Conservation (phyloP, 2,888 invertebrate genomes). For the Therioaphis trifolii region DNA sequence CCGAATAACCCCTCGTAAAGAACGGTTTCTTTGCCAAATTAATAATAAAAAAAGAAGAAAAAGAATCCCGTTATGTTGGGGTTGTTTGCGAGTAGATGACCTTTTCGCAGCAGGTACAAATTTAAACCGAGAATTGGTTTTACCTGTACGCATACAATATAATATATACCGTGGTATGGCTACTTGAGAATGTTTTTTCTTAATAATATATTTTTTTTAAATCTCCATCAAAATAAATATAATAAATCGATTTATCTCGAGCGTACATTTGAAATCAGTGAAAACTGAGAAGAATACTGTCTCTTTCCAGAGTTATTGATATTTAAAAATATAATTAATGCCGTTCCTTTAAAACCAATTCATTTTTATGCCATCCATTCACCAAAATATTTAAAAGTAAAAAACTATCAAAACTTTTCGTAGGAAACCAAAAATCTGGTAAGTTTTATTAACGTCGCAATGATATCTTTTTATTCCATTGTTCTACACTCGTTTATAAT, state of each 20-base stretch:
- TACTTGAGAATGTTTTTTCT: neutral
- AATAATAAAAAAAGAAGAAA: slow-evolving; percentile 53
- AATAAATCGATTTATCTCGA: no score
- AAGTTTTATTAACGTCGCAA: neutral
- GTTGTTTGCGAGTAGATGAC: slow-evolving; percentile 55
- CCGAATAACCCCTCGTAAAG: slow-evolving; percentile 32
- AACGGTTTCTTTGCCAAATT: slow-evolving; percentile 63
- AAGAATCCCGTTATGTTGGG: slow-evolving; percentile 59
- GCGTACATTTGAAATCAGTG: no score
- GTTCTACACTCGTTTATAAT: neutral
- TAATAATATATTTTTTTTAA: no score
- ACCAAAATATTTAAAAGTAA: no score
- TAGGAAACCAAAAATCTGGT: no score
- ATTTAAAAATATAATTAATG: neutral
- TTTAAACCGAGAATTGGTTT: slow-evolving; percentile 18
- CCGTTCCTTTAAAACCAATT: no score
- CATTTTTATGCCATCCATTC: no score
- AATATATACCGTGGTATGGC: no score
- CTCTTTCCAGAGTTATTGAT: neutral
- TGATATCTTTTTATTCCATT: neutral
- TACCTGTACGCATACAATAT: neutral
- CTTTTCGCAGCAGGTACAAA: slow-evolving; percentile 62
- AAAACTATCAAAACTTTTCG: no score
- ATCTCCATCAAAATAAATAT: no score
- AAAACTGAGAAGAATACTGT: no score